Evolutionary conservation across 2,797 vertebrate genomes (phyloP), one percentile per base, ranked within the genome.

Genomic region (Coregonus suidteri): DNA sequence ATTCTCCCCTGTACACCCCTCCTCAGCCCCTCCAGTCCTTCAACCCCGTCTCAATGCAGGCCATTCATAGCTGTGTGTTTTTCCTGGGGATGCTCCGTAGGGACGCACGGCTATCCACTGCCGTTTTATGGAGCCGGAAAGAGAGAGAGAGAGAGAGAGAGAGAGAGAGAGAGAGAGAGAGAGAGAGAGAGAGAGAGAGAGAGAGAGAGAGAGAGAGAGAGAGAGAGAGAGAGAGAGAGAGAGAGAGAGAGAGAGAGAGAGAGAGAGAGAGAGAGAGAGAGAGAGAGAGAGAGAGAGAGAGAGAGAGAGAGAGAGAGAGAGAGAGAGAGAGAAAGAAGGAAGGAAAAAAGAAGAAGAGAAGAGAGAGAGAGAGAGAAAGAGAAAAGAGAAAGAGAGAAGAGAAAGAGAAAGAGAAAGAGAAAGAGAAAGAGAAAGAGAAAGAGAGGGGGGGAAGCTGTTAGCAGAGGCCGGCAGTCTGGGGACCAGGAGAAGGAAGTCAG

Each of bases 41-140:
- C 91, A 94, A 91, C 88, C 93, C 82, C 71, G 84, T 88, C 93
- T 97, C 95, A 96, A 96, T 95, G 95, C 92, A 90, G 88, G 87
- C 95, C 93, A 96, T 97, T 97, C 97, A 97, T 94, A 89, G 92
- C 88, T 85, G 77, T 79, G 84, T 97, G 95, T 97, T 97, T 97
- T 96, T 93, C 91, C 95, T 95, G 84, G 93, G 89, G 92, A 93
- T 94, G 92, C 93, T 96, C 93, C 88, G 76, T 93, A 94, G 95
- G 94, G 95, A 96, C 93, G 89, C 89, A 93, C 92, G 89, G 94
- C 93, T 93, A 92, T 94, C 91, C 91, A 91, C 90, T 92, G 91
- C 88, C 91, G 92, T 91, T 96, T 96, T 95, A 97, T 95, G 93
- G 95, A 96, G 91, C 92, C 77, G 3, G 41, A 6, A 1, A 41